Base-by-base conservation (phyloP, 1,140 invertebrate species). In the Drosophila sucinea region DNA sequence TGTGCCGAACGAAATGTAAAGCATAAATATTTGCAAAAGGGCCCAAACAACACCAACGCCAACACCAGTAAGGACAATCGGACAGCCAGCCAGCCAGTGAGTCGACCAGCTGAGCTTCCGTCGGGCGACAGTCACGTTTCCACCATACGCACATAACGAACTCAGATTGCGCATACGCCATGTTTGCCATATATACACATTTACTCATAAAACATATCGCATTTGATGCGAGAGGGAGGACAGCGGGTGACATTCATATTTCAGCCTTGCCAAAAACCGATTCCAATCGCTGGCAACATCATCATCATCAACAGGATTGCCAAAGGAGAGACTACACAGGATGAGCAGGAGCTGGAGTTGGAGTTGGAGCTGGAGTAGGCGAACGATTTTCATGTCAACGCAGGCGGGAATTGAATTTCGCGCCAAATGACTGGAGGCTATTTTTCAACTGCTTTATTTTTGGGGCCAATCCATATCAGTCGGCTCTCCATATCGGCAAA, bases 381-480 rank as follows among this genome's bases (percentile, higher is more conserved):
- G 54, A 30, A 63, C 32, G 79, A 73, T 77, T 86, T 81, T 76
- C 79, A 89, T 84, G 80, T 87, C 84, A 87, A 79, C 84, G 83
- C 80, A 89, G 77, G 79, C 83, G 83, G 84, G 84, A 87, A 87
- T 89, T 87, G 84, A 87, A 87, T 87, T 87, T 87, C 84, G 84
- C 84, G 84, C 84, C 84, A 87, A 87, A 89, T 84, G 80, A 78
- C 84, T 87, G 77, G 70, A 70, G 84, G 84, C 84, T 72, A 78
- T 87, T 83, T 87, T 87, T 87, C 83, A 87, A 77, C 79, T 74
- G 77, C 70, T 79, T 81, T 76, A 70, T 86, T 76, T 78, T 86
- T 75, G 77, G 68, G 41, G 72, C 68, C 76, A 80, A 62, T 32
- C 70, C 81, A 85, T 68, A 74, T 80, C 77, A 73, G 75, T 32